Evolutionary conservation across 2,888 invertebrate genomes (phyloP).

Genomic region (Heliconius ismenius): DNA sequence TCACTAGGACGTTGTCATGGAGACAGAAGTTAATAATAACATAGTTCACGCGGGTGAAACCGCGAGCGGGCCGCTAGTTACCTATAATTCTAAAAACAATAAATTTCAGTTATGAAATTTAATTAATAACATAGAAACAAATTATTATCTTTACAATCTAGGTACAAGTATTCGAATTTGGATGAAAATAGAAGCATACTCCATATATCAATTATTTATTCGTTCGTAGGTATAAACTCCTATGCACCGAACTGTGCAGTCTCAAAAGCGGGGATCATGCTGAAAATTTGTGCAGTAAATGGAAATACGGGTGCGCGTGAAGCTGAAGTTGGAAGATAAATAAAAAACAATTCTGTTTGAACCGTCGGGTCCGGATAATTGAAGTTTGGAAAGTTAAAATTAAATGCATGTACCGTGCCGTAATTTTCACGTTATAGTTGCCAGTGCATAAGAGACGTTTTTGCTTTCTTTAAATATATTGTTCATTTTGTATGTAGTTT

Average conservation of each 20-base stretch:
- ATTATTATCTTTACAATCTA: background rate
- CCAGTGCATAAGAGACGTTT: background rate
- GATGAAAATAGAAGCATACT: background rate
- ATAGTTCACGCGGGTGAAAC: no score
- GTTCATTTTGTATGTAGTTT: background rate
- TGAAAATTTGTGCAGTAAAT: conserved; percentile 2
- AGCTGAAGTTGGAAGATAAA: background rate
- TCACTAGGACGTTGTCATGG: no score
- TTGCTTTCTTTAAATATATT: background rate
- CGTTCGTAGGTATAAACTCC: background rate
- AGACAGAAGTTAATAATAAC: no score
- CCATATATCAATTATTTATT: background rate
- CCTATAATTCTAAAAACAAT: no score
- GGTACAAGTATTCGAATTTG: background rate
- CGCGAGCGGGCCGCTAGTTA: no score
- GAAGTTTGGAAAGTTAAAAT: background rate
- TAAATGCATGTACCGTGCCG: background rate
- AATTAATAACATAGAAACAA: no score
- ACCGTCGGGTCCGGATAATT: background rate
- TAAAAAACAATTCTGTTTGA: background rate
- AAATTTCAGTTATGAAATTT: no score
- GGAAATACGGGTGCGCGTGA: conserved; percentile 7
- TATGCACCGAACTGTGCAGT: background rate
- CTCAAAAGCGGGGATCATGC: conserved; percentile 2
- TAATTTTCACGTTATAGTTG: background rate